Evolutionary conservation across 1,140 invertebrate species (phyloP).

Genomic region (Brachionus paranguensis): DNA sequence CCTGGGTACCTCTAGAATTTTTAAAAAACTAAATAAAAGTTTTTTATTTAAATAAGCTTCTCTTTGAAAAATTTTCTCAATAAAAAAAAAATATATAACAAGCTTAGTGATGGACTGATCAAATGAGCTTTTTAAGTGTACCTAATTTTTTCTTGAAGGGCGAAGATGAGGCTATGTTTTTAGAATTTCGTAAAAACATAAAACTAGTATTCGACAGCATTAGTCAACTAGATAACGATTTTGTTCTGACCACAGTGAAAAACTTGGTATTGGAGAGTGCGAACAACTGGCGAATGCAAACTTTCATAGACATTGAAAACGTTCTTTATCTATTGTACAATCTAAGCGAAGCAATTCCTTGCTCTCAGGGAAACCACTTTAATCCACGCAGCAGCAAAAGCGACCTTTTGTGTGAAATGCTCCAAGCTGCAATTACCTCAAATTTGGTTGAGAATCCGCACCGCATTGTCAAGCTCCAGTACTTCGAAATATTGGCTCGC

Average conservation of each 20-base stretch:
- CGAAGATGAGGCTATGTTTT: conserved; percentile 61
- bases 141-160: conserved; percentile 46
- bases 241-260: conserved; percentile 57
- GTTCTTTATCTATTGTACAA: conserved; percentile 59
- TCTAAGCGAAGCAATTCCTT: conserved; percentile 58
- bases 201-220: conserved; percentile 61
- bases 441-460: conserved; percentile 18
- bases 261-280: conserved; percentile 55
- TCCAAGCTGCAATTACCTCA: not conserved
- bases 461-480: not conserved
- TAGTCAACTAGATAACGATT: conserved; percentile 56
- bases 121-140: too few relatives aligned
- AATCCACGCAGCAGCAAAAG: conserved; percentile 4
- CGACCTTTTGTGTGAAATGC: conserved; percentile 20
- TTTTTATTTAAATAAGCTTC: too few relatives aligned
- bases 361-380: conserved; percentile 32
- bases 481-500: not conserved
- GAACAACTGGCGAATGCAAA: conserved; percentile 54
- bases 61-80: too few relatives aligned
- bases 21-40: too few relatives aligned
- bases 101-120: too few relatives aligned
- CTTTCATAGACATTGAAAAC: conserved; percentile 59
- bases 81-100: too few relatives aligned
- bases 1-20: too few relatives aligned
- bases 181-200: conserved; percentile 60